These are phyloP conservation scores for Drosophila putrida DNA, from an alignment of 2,888 invertebrate species.

Conservation along the genomic window DNA sequence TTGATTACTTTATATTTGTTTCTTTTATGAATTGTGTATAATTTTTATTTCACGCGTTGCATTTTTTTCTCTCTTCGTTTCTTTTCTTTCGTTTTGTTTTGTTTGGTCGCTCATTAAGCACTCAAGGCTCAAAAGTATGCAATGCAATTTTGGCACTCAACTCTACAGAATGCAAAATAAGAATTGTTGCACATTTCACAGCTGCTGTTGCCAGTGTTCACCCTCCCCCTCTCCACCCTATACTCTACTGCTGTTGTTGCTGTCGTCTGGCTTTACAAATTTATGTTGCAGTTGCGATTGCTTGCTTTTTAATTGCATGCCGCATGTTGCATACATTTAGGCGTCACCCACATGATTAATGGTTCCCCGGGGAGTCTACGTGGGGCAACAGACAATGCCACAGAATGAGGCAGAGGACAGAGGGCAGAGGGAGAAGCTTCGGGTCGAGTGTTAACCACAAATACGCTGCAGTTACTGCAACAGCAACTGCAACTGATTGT, in stretches of 20 bases:
- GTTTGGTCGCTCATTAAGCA: constrained; percentile 29
- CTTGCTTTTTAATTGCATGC: constrained; percentile 70
- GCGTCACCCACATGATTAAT: constrained; percentile 73
- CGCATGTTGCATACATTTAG: constrained; percentile 63
- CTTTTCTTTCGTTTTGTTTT: constrained; percentile 3
- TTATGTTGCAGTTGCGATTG: constrained; percentile 61
- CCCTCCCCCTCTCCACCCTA: not conserved
- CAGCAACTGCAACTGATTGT: constrained; percentile 59
- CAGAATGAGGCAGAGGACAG: too few species aligned
- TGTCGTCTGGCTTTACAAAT: constrained; percentile 54
- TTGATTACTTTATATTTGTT: not conserved
- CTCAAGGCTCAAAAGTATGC: constrained; percentile 35
- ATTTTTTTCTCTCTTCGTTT: constrained; percentile 6
- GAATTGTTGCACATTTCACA: constrained; percentile 49
- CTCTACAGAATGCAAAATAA: constrained; percentile 13
- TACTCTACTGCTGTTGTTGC: constrained; percentile 13
- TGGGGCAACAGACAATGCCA: not conserved
- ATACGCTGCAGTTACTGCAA: constrained; percentile 43
- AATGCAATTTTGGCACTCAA: constrained; percentile 36
- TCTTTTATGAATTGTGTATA: constrained; percentile 2
- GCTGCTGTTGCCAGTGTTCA: constrained; percentile 4
- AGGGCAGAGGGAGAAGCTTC: not conserved
- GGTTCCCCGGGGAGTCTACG: constrained; percentile 44
- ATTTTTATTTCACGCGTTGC: constrained; percentile 12
- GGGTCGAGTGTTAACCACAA: constrained; percentile 55